Base-by-base conservation (phyloP, 2,888 invertebrate genomes). In the Drosophila helvetica region DNA sequence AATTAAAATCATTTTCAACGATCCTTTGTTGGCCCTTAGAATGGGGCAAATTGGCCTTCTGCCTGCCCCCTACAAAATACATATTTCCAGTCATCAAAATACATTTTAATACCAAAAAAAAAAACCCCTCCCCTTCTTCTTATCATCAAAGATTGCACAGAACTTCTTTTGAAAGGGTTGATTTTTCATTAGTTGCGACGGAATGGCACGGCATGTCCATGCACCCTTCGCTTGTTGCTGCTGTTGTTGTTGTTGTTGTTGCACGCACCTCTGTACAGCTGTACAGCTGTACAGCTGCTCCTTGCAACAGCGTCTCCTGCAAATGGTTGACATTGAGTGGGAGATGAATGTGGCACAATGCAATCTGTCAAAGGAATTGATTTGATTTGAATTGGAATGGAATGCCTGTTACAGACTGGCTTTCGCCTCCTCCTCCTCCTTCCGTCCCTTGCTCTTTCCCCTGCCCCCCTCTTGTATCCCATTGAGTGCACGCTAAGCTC, bases 311-410 rank as follows among this genome's bases (percentile, higher is more conserved):
- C 65, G 25, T 15, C 53, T 48, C 27, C 51, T 48, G 30, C 47
- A 46, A 65, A 54, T 66, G 48, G 66, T 66, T 66, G 67, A 66
- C 67, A 66, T 66, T 66, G 67, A 66, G 43, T 15, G 54, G 67
- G 42, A 19, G 54, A n/a, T 55, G 67, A 55, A 55, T 66, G 66
- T 19, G 67, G 48, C 67, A 66, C 66, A 66, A 66, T 66, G 67
- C 48, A 50, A 48, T 50, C 48, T 50, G 48, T 25, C 43, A 25
- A 48, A 43, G 54, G 50, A 66, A 66, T 66, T 55, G 67, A 66
- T 66, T 66, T 66, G 67, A 66, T 66, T 66, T 50, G 43, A 43
- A 55, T 38, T 38, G 38, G 43, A 66, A 66, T 27, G 67, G 43
- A 66, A 66, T 66, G 54, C 43, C 66, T 48, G 18, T 66, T 66